A percentile compares a stretch with the other conserved stretches of the same genome.
phyloP scores from a whole-genome alignment of 2,797 vertebrate genomes.

The Ptychadena robeensis region DNA sequence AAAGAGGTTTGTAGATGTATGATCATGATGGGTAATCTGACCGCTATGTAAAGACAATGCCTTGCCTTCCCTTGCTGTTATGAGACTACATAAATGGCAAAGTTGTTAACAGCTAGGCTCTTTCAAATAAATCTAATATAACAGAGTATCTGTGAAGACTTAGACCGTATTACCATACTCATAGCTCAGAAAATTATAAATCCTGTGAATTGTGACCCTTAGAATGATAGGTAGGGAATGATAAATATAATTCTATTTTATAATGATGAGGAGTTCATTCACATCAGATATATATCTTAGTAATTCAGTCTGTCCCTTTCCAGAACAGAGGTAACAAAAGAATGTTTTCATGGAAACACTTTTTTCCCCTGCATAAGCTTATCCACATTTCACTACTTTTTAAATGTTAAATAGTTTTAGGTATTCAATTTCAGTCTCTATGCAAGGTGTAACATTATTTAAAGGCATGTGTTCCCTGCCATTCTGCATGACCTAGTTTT shows the following conservation, averaged over 20 bases:
- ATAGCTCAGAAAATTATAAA: constrained; percentile 42
- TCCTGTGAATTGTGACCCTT: constrained; percentile 26
- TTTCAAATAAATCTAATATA: constrained; percentile 30
- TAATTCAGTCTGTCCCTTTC: constrained; percentile 23
- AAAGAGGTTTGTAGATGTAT: constrained; percentile 22
- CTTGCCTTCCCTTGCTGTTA: constrained; percentile 8
- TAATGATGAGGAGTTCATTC: constrained; percentile 26
- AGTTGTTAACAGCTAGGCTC: constrained; percentile 5
- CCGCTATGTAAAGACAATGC: neutral
- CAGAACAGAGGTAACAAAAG: constrained; percentile 22
- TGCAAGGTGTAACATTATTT: constrained; percentile 40
- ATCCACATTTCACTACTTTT: constrained; percentile 35
- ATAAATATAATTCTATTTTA: constrained; percentile 43
- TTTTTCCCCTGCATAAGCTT: constrained; percentile 11
- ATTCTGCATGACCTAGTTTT: constrained; percentile 49
- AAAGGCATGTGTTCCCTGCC: constrained; percentile 26
- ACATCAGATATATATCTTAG: constrained; percentile 30
- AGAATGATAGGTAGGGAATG: constrained; percentile 43
- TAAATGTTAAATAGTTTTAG: constrained; percentile 48
- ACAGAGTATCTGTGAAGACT: constrained; percentile 18
- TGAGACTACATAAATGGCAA: constrained; percentile 12
- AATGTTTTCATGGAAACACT: constrained; percentile 26
- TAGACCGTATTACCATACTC: constrained; percentile 41
- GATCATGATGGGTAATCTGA: constrained; percentile 31
- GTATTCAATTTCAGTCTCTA: constrained; percentile 33